phyloP scores from a whole-genome alignment of 2,113 vertebrate genomes.

The Sterna hirundo region DNA sequence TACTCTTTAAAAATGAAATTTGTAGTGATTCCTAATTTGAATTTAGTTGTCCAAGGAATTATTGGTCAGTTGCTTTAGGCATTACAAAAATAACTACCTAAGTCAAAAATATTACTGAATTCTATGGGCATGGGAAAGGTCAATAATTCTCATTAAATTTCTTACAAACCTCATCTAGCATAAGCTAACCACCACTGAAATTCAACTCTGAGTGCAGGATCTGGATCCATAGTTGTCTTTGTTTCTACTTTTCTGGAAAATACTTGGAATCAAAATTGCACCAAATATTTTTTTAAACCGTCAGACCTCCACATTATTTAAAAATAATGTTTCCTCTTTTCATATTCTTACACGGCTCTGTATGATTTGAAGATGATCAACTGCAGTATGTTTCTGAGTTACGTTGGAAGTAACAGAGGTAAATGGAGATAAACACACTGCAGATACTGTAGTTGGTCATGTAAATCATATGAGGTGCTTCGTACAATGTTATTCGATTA shows the following conservation, averaged over 20 bases:
- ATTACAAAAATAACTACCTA: not conserved
- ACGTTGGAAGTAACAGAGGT: not conserved
- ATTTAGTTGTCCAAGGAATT: constrained; percentile 16
- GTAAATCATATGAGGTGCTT: not conserved
- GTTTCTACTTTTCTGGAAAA: not conserved
- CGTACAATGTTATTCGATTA: not conserved
- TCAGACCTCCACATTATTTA: not conserved
- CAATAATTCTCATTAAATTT: constrained; percentile 30
- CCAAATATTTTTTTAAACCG: not conserved
- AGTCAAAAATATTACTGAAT: not conserved
- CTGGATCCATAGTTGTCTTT: not conserved
- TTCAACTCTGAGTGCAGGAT: not conserved
- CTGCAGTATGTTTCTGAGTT: not conserved
- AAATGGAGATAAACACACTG: not conserved
- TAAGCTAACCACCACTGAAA: not conserved
- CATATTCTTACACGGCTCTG: not conserved
- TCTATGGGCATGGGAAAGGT: not conserved
- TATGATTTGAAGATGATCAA: not conserved
- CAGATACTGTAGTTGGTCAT: not conserved
- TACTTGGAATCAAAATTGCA: not conserved
- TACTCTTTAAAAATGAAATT: not conserved
- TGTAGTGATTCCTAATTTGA: not conserved
- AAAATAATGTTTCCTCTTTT: not conserved
- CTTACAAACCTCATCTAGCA: not conserved
- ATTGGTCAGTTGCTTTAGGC: not conserved